Evolutionary conservation across 2,888 invertebrate genomes (phyloP), one percentile per base, ranked within the genome.

Genomic region (Vanessa cardui): DNA sequence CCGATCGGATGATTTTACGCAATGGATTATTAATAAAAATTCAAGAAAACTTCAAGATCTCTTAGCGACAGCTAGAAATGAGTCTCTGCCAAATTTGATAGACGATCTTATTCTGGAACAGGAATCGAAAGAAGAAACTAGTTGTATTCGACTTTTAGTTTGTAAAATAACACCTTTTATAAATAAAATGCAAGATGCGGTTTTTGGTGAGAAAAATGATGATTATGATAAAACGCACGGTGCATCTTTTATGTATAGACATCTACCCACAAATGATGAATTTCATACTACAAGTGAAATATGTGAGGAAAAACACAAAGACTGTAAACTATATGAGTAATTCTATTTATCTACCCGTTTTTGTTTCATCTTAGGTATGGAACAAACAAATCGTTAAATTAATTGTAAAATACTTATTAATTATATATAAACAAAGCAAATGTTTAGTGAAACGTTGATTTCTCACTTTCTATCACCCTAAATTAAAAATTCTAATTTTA

Each of bases 91-190:
- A 0, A 93, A 94, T 33, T 87, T 94, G 31, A 84, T 97, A 45
- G 94, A 96, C 61, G 90, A 94, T 12, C 85, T 94, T 72, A 90
- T 96, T 60, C 88, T 92, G 78, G 88, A 94, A 74, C 50, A 50
- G 4, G 83, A 94, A 26, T 83, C 90, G 0, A 86, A 93, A 9
- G 91, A 94, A 69, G 95, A 96, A 74, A 95, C 94, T 0, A 95
- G 94, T 62, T 97, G 97, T 76, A 90, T 96, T 3, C 94, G 95
- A 77, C 87, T 96, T 44, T 85, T 97, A 45, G 88, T 97, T 70
- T 97, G 97, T 82, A 97, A 97, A 88, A 94, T 94, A 72, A 94
- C 96, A 0, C 97, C 97, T 0, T 94, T 97, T 70, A 94, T 97
- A 70, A 94, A 94, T 88, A 95, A 95, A 74, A 96, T 97, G 94